phyloP scores from a whole-genome alignment of 2,797 vertebrate species.

The Liasis olivaceus region DNA sequence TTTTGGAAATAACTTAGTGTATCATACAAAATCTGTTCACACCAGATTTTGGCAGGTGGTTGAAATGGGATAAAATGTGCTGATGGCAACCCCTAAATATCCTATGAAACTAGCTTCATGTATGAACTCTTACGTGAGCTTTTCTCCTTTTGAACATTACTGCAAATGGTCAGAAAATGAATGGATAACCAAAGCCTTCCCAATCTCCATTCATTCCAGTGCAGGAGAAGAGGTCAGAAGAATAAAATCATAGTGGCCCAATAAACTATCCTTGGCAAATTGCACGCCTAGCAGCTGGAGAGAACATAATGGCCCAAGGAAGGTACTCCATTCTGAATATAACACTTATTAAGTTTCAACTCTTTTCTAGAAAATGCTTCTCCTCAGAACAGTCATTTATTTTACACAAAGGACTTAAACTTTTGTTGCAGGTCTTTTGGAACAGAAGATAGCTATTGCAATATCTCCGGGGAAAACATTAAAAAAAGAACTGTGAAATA shows the following conservation, averaged over 20 bases:
- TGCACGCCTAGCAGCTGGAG: neutral
- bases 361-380: constrained; percentile 12
- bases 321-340: neutral
- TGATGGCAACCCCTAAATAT: neutral
- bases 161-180: neutral
- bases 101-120: neutral
- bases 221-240: no score
- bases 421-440: constrained; percentile 47
- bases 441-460: constrained; percentile 42
- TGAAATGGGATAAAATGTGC: neutral
- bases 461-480: constrained; percentile 49
- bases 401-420: constrained; percentile 30
- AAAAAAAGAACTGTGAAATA: constrained; percentile 53
- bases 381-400: constrained; percentile 25
- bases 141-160: neutral
- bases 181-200: neutral
- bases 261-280: neutral
- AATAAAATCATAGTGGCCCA: neutral
- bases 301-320: neutral
- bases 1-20: neutral
- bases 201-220: neutral
- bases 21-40: no score
- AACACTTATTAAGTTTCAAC: neutral
- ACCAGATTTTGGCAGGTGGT: neutral
- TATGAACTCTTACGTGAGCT: no score